These are phyloP conservation scores for Xestia xanthographa DNA, from an alignment of 2,888 invertebrate genomes.

Conservation along the genomic window DNA sequence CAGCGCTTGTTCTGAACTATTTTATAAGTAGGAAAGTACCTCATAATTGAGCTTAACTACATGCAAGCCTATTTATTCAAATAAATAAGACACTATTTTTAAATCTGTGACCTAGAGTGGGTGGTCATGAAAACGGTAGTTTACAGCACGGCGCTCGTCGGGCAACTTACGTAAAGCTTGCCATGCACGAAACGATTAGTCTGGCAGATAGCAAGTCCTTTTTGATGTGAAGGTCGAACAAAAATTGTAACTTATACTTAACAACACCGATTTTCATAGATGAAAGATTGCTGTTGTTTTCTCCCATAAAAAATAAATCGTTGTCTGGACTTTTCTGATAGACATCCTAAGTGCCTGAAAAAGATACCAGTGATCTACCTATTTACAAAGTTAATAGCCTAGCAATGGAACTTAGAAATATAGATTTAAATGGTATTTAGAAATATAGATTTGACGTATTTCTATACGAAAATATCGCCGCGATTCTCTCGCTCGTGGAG, in stretches of 20 bases:
- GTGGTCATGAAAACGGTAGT: constrained; percentile 72
- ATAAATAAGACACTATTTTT: constrained; percentile 75
- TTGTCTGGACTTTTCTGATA: not conserved
- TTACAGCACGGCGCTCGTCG: constrained; percentile 63
- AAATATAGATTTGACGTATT: no score
- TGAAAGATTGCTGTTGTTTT: constrained; percentile 9
- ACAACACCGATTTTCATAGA: not conserved
- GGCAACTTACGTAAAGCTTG: constrained; percentile 59
- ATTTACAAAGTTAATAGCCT: not conserved
- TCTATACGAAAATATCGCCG: no score
- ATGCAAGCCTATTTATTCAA: constrained; percentile 50
- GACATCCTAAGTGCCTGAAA: not conserved
- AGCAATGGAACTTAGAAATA: not conserved
- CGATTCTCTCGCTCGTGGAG: no score
- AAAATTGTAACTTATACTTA: constrained; percentile 5
- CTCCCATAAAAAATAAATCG: not conserved
- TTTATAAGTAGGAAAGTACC: constrained; percentile 17
- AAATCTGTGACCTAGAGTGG: constrained; percentile 75
- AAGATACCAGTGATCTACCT: not conserved
- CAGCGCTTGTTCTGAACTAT: not conserved
- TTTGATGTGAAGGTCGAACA: constrained; percentile 28
- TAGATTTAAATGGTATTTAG: no score
- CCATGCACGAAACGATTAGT: constrained; percentile 58
- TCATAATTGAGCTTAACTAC: constrained; percentile 39
- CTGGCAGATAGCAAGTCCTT: constrained; percentile 34